Percentiles rank a stretch among this genome's conserved stretches.
These are phyloP conservation scores for Xiphophorus hellerii DNA, from an alignment of 2,113 vertebrate species.

Conservation along the genomic window DNA sequence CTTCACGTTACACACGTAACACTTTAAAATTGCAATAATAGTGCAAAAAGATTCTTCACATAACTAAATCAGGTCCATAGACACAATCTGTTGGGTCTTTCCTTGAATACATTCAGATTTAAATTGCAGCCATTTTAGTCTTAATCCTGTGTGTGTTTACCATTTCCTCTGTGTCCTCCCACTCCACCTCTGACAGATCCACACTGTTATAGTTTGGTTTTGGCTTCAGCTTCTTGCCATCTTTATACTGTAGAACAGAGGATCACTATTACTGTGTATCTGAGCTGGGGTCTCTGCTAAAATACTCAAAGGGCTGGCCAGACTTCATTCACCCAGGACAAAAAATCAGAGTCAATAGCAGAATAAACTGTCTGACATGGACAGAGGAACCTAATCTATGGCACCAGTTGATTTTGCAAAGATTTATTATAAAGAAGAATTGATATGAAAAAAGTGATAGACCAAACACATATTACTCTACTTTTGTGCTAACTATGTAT, in stretches of 20 bases:
- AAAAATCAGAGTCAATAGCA: too few relatives aligned
- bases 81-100: neutral
- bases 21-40: too few relatives aligned
- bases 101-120: neutral
- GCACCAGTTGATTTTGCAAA: neutral
- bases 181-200: constrained; percentile 95
- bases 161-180: constrained; percentile 89
- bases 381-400: neutral
- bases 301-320: neutral
- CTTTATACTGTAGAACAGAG: constrained; percentile 84
- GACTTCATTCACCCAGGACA: too few relatives aligned
- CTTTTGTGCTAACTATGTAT: neutral
- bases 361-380: too few relatives aligned
- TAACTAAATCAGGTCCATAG: neutral
- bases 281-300: neutral
- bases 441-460: neutral
- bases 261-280: constrained; percentile 11
- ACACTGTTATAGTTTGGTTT: constrained; percentile 99
- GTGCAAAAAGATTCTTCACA: neutral
- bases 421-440: neutral
- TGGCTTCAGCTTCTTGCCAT: constrained; percentile 91
- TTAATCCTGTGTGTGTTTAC: constrained; percentile 64
- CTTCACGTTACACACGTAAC: too few relatives aligned
- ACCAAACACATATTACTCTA: neutral
- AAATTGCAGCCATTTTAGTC: neutral